Evolutionary conservation across 2,888 invertebrate species (phyloP).

Genomic region (Dilophus febrilis): DNA sequence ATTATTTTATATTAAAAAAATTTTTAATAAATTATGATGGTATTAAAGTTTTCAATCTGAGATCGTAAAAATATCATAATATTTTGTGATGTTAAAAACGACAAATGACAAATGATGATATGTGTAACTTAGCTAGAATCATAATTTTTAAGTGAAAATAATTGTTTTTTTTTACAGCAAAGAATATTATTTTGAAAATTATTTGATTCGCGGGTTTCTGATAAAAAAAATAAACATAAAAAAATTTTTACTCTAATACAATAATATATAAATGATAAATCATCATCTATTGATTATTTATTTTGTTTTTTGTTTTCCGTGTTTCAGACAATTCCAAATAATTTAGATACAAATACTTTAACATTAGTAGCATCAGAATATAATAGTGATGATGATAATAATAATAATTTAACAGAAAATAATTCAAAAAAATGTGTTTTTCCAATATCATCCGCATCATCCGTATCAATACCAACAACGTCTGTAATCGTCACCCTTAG

Average conservation of each 20-base stretch:
- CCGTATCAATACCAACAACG: too few species aligned
- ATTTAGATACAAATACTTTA: background rate
- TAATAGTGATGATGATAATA: constrained; percentile 8
- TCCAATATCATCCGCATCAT: background rate
- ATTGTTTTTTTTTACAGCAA: too few species aligned
- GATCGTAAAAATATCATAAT: constrained; percentile 2
- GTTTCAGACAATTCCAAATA: too few species aligned
- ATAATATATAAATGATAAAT: too few species aligned
- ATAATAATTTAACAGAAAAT: background rate
- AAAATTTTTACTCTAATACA: too few species aligned
- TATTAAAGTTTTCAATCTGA: constrained; percentile 12
- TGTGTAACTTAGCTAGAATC: constrained; percentile 1
- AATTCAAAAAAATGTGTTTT: background rate
- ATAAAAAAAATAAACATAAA: background rate
- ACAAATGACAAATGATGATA: background rate
- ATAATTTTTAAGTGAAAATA: too few species aligned
- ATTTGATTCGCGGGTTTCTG: constrained; percentile 4
- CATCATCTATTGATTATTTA: too few species aligned
- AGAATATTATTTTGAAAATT: background rate
- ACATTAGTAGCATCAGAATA: constrained; percentile 10
- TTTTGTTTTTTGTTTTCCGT: too few species aligned
- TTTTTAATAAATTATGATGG: constrained; percentile 9
- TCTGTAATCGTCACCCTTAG: background rate
- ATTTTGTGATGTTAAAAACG: too few species aligned
- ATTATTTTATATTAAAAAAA: too few species aligned